Conservation (phyloP, 2,797 vertebrate genomes). For the Tangara arthus region DNA sequence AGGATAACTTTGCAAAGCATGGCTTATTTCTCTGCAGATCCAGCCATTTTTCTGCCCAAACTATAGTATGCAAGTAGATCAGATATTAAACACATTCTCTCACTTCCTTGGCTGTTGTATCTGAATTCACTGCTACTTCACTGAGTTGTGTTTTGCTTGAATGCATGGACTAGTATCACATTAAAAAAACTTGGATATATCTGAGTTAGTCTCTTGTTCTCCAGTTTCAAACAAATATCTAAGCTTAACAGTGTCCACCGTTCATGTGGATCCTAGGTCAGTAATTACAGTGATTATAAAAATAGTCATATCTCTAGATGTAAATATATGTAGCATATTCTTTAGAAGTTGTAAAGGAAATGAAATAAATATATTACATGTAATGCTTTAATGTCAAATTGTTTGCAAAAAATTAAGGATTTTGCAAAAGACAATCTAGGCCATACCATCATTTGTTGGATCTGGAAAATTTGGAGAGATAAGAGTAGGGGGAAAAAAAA, state of each 20-base stretch:
- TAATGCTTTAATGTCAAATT: neutral
- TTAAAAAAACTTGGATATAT: neutral
- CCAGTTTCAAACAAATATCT: neutral
- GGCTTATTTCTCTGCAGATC: neutral
- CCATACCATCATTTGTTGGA: neutral
- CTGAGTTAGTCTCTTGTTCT: neutral
- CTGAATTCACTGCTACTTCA: neutral
- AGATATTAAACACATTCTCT: neutral
- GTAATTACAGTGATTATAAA: neutral
- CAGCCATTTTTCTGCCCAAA: neutral
- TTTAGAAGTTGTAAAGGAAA: neutral
- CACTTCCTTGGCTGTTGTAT: neutral
- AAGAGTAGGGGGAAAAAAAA: neutral
- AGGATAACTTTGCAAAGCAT: neutral
- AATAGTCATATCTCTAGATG: neutral
- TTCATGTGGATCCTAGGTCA: neutral
- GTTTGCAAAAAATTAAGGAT: neutral
- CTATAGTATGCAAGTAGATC: neutral
- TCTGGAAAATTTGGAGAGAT: neutral
- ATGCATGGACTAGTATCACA: neutral
- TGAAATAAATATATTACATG: neutral
- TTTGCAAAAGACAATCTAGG: neutral
- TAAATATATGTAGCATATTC: neutral
- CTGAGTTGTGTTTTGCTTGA: neutral
- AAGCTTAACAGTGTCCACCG: fast-evolving